Conservation (phyloP, 2,888 invertebrate genomes). For the Pediacus dermestoides region DNA sequence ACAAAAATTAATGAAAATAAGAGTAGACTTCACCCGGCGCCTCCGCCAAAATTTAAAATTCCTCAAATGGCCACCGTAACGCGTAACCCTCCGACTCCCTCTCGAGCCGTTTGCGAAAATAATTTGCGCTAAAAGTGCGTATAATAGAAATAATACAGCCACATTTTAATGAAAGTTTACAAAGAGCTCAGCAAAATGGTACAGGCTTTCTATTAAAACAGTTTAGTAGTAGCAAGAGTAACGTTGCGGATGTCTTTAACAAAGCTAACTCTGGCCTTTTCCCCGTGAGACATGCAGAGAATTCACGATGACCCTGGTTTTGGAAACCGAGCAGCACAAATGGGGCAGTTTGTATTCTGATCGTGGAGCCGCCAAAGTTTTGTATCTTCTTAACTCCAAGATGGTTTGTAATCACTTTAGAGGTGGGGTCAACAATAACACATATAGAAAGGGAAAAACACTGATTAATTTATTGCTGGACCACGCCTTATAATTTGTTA, state of each 20-base stretch:
- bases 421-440: conserved; percentile 13
- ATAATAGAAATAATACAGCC: conserved; percentile 20
- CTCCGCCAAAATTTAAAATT: too few species aligned
- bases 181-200: conserved; percentile 24
- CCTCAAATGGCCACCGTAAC: too few species aligned
- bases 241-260: conserved; percentile 42
- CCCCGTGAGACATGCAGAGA: conserved; percentile 33
- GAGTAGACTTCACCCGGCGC: too few species aligned
- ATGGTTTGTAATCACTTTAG: conserved; percentile 42
- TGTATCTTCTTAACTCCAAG: conserved; percentile 46
- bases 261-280: conserved; percentile 40
- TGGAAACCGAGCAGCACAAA: conserved; percentile 42
- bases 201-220: conserved; percentile 31
- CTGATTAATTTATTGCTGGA: conserved; percentile 1
- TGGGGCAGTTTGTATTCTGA: conserved; percentile 48
- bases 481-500: neutral
- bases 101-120: too few species aligned
- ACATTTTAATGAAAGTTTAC: conserved; percentile 30
- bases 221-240: conserved; percentile 30
- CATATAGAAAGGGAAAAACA: neutral
- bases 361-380: conserved; percentile 41
- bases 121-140: too few species aligned
- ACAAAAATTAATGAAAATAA: too few species aligned
- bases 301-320: conserved; percentile 37
- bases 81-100: too few species aligned